These are phyloP conservation scores for Hyalella azteca DNA, from an alignment of 2,888 invertebrate species.

Conservation along the genomic window DNA sequence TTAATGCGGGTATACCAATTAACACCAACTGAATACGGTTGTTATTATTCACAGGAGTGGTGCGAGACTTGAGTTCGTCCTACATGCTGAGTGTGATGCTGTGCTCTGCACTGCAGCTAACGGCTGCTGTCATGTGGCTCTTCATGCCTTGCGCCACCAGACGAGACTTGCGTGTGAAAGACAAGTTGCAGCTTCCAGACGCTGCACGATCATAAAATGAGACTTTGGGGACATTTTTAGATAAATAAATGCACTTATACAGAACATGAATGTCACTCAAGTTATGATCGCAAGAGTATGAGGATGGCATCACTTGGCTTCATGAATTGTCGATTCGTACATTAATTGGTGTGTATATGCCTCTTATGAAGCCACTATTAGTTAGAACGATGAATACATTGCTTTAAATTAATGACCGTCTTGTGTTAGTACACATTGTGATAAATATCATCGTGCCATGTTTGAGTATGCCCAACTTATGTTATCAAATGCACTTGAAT, in stretches of 20 bases:
- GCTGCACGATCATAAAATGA: background rate
- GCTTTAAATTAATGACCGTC: no score
- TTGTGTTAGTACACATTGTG: no score
- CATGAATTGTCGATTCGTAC: background rate
- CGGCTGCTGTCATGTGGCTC: constrained; percentile 41
- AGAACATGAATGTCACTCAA: no score
- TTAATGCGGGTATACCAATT: background rate
- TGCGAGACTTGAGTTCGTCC: constrained; percentile 37
- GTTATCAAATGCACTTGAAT: no score
- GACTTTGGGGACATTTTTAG: background rate
- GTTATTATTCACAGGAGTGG: constrained; percentile 38
- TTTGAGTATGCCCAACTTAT: no score
- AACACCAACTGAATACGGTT: no score
- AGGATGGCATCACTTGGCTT: background rate
- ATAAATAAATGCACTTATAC: background rate
- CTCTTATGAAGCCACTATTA: no score
- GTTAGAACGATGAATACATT: no score
- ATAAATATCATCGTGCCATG: no score
- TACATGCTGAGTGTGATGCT: constrained; percentile 16
- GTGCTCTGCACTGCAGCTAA: background rate
- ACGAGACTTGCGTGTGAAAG: constrained; percentile 23
- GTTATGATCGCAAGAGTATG: no score
- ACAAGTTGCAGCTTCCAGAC: background rate
- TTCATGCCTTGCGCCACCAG: constrained; percentile 49
- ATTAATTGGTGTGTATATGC: background rate